A percentile compares a stretch with the other conserved stretches of the same genome.
phyloP scores from a whole-genome alignment of 1,140 invertebrate species.

The Acromyrmex charruanus region DNA sequence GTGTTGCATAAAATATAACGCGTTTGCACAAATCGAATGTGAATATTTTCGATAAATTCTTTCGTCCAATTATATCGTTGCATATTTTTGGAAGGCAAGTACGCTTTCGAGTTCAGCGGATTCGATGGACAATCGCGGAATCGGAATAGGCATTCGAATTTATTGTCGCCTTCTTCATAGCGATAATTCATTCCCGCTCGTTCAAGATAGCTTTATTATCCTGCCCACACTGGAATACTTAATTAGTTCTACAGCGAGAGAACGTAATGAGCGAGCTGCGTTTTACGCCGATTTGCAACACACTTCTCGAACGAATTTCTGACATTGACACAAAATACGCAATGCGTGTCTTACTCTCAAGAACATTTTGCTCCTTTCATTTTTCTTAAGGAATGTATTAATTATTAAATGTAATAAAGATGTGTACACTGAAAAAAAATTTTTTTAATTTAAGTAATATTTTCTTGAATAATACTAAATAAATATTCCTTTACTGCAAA shows the following conservation, averaged over 20 bases:
- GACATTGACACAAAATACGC: slow-evolving; percentile 67
- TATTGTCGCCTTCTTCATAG: not conserved
- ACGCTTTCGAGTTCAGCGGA: not conserved
- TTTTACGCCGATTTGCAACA: not conserved
- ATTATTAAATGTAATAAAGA: too few species aligned
- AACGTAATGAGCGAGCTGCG: not conserved
- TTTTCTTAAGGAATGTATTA: not conserved
- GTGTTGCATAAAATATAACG: slow-evolving; percentile 17
- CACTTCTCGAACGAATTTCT: slow-evolving; percentile 36
- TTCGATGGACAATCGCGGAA: not conserved
- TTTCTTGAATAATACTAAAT: too few species aligned
- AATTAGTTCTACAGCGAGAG: slow-evolving; percentile 12
- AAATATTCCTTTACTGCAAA: too few species aligned
- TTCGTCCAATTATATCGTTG: not conserved
- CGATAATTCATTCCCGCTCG: slow-evolving; percentile 28
- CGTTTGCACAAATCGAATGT: not conserved
- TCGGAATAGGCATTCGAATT: slow-evolving; percentile 31
- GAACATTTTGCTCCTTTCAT: not conserved
- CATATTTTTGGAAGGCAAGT: not conserved
- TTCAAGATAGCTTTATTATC: slow-evolving; percentile 33
- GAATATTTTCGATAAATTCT: not conserved
- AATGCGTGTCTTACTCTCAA: not conserved
- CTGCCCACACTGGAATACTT: slow-evolving; percentile 25
- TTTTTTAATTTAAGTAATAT: too few species aligned
- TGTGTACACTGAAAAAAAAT: too few species aligned